Evolutionary conservation across 2,888 invertebrate species (phyloP).

Genomic region (Noctua fimbriata): DNA sequence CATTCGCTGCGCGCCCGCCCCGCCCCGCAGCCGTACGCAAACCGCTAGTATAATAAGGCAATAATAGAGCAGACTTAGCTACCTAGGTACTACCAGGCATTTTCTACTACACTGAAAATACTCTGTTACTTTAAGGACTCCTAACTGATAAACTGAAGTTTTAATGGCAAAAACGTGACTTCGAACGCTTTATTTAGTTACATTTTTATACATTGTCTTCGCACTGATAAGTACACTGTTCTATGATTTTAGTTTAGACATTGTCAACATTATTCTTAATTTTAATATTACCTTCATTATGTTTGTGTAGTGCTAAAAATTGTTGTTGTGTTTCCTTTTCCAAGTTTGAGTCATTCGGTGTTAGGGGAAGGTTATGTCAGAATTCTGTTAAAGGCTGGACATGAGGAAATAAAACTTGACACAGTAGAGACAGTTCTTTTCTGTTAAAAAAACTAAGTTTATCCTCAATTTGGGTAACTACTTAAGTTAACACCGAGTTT

Average conservation of each 20-base stretch:
- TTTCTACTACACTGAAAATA: neutral
- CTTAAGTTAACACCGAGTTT: too few species aligned
- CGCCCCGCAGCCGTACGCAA: too few species aligned
- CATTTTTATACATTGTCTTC: constrained; percentile 6
- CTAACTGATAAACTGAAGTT: constrained; percentile 1
- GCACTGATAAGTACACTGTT: neutral
- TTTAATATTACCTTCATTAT: constrained; percentile 2
- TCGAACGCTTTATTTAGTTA: neutral
- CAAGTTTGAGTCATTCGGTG: neutral
- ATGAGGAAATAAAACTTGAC: constrained; percentile 5
- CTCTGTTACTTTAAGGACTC: neutral
- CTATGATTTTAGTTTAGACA: neutral
- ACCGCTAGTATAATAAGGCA: too few species aligned
- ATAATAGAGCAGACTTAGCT: too few species aligned
- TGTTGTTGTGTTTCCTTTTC: constrained; percentile 17
- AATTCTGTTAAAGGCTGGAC: constrained; percentile 5
- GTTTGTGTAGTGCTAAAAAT: constrained; percentile 15
- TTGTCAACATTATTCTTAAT: constrained; percentile 1
- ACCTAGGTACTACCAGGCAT: neutral
- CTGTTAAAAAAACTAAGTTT: too few species aligned
- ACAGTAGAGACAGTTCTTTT: neutral
- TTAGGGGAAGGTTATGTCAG: constrained; percentile 6
- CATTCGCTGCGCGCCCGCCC: too few species aligned
- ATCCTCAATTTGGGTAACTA: too few species aligned
- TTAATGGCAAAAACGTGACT: constrained; percentile 12